Evolutionary conservation across 2,797 vertebrate species (phyloP).

Genomic region (Caiman crocodilus): DNA sequence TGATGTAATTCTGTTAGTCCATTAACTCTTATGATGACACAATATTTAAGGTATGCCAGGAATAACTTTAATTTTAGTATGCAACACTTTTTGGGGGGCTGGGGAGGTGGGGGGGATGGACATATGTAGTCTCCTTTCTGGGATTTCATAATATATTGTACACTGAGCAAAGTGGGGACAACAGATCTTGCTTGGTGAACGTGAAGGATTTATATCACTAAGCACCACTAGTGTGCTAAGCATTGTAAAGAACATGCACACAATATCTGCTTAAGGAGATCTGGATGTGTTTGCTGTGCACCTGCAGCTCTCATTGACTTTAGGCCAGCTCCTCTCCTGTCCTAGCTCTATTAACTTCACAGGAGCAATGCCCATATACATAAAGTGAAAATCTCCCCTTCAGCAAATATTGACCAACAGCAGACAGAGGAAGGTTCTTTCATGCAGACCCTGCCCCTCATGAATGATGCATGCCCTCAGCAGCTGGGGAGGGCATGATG

Average conservation of each 20-base stretch:
- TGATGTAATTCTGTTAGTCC: slow-evolving; percentile 42
- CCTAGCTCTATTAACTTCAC: background rate
- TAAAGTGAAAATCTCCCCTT: background rate
- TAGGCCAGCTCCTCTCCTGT: background rate
- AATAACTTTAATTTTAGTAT: background rate
- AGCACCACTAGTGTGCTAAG: background rate
- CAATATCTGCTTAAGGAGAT: background rate
- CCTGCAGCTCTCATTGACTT: background rate
- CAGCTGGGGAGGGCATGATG: too few species aligned
- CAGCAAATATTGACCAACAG: background rate
- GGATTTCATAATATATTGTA: background rate
- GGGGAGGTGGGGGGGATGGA: too few species aligned
- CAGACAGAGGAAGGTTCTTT: too few species aligned
- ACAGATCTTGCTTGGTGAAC: background rate
- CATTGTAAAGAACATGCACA: background rate
- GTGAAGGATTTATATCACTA: background rate
- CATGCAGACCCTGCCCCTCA: too few species aligned
- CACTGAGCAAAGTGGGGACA: background rate
- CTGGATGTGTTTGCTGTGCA: background rate
- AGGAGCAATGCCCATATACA: background rate
- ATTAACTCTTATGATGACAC: slow-evolving; percentile 29
- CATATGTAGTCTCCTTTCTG: background rate
- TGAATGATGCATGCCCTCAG: too few species aligned
- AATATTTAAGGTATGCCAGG: slow-evolving; percentile 34
- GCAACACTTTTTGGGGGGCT: background rate